A percentile compares a stretch with the other conserved stretches of the same genome.
Evolutionary conservation across 1,140 invertebrate species (phyloP).

Genomic region (Pissodes strobi): DNA sequence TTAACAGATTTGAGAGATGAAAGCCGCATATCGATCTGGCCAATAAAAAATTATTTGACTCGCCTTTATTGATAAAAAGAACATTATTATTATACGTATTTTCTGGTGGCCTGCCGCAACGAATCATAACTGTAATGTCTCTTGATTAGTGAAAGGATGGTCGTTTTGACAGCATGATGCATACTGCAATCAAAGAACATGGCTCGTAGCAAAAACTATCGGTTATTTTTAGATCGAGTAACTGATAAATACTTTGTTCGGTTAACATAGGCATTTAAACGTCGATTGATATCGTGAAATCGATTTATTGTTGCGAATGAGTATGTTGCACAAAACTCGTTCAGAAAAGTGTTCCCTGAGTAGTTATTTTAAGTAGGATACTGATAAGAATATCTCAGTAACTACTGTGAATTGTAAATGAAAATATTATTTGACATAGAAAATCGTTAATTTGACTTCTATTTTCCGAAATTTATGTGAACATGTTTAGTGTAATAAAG

Average conservation of each 20-base stretch:
- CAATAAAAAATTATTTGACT: constrained; percentile 7
- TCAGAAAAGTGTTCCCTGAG: no score
- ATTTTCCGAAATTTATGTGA: no score
- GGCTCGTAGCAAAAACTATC: constrained; percentile 8
- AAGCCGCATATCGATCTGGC: neutral
- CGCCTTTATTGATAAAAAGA: constrained; percentile 4
- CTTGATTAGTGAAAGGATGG: constrained; percentile 25
- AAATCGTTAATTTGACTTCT: no score
- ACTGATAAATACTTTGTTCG: constrained; percentile 12
- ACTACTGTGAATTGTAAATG: no score
- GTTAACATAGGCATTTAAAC: constrained; percentile 18
- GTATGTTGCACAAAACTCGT: no score
- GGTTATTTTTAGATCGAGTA: constrained; percentile 9
- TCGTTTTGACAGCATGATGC: constrained; percentile 17
- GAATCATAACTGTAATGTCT: constrained; percentile 19
- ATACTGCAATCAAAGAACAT: constrained; percentile 21
- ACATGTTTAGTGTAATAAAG: no score
- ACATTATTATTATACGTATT: neutral
- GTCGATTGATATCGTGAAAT: constrained; percentile 12
- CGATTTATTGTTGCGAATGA: constrained; percentile 8
- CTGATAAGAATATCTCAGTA: no score
- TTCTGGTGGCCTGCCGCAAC: neutral
- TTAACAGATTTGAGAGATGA: constrained; percentile 2
- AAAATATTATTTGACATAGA: no score
- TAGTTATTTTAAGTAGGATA: no score